Conservation (phyloP, 2,888 invertebrate genomes). For the Caenorhabditis wallacei region DNA sequence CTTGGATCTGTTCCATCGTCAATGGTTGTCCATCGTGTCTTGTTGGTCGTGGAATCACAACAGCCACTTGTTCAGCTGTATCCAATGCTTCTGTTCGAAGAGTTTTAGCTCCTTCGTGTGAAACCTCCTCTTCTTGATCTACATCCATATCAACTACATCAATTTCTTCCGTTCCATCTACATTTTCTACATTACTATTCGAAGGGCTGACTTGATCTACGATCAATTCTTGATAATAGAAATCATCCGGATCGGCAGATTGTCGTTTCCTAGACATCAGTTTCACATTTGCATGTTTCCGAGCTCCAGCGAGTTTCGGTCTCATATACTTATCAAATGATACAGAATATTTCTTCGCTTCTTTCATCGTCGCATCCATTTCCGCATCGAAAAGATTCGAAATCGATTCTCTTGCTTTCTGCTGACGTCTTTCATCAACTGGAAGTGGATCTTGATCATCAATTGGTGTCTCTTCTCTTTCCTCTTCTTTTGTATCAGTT, state of each 20-base stretch:
- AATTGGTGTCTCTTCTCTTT: conserved; percentile 8
- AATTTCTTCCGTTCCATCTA: background rate
- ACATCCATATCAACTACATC: background rate
- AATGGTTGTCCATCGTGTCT: conserved; percentile 24
- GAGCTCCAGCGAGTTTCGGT: conserved; percentile 22
- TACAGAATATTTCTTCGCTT: conserved; percentile 22
- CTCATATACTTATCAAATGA: conserved; percentile 33
- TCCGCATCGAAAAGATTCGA: conserved; percentile 43
- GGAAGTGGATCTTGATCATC: background rate
- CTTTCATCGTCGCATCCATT: conserved; percentile 49
- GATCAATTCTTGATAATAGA: conserved; percentile 51
- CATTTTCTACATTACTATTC: conserved; percentile 47
- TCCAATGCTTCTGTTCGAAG: conserved; percentile 40
- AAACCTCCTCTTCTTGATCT: conserved; percentile 1
- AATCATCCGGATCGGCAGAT: conserved; percentile 37
- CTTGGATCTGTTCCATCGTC: conserved; percentile 18
- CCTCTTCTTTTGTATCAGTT: background rate
- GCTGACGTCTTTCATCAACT: conserved; percentile 25
- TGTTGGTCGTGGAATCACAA: conserved; percentile 25
- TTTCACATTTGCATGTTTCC: conserved; percentile 14
- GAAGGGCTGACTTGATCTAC: conserved; percentile 34
- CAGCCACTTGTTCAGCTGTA: conserved; percentile 39
- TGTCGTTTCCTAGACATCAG: conserved; percentile 33
- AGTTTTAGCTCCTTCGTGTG: background rate
- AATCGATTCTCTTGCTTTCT: conserved; percentile 35